Evolutionary conservation across 2,113 vertebrate genomes (phyloP).

Genomic region (Caloenas nicobarica): DNA sequence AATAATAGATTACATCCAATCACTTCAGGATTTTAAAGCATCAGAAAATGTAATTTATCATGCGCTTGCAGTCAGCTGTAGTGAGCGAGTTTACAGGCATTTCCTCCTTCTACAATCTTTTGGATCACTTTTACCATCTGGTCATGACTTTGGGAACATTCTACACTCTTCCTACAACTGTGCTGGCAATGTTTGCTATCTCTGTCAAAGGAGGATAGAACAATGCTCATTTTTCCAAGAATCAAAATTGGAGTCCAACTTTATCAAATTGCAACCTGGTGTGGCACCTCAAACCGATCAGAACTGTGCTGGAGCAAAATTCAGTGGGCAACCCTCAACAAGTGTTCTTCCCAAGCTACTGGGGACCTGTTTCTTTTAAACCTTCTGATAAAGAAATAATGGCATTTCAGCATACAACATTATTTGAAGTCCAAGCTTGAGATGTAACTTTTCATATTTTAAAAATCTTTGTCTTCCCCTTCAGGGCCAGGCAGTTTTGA

Average conservation of each 20-base stretch:
- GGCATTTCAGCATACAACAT: slow-evolving; percentile 87
- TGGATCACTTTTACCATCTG: neutral
- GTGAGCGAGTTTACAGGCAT: neutral
- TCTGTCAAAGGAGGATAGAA: slow-evolving; percentile 59
- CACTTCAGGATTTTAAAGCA: neutral
- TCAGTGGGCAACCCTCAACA: slow-evolving; percentile 84
- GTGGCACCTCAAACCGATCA: slow-evolving; percentile 78
- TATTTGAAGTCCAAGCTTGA: slow-evolving; percentile 88
- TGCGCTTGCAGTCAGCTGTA: neutral
- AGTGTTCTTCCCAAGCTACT: slow-evolving; percentile 85
- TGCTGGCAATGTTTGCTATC: neutral
- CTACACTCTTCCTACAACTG: neutral
- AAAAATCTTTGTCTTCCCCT: neutral
- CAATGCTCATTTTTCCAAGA: slow-evolving; percentile 71
- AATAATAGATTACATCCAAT: neutral
- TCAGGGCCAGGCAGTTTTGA: neutral
- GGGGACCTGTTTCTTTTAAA: slow-evolving; percentile 82
- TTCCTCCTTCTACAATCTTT: neutral
- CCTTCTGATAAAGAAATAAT: slow-evolving; percentile 85
- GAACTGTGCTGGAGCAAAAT: slow-evolving; percentile 86
- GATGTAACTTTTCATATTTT: neutral
- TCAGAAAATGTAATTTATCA: neutral
- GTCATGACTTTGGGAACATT: neutral
- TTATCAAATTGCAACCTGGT: slow-evolving; percentile 79
- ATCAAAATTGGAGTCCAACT: slow-evolving; percentile 81